Evolutionary conservation across 1,140 invertebrate species (phyloP), one percentile per base, ranked within the genome.

Genomic region (Andricus grossulariae): DNA sequence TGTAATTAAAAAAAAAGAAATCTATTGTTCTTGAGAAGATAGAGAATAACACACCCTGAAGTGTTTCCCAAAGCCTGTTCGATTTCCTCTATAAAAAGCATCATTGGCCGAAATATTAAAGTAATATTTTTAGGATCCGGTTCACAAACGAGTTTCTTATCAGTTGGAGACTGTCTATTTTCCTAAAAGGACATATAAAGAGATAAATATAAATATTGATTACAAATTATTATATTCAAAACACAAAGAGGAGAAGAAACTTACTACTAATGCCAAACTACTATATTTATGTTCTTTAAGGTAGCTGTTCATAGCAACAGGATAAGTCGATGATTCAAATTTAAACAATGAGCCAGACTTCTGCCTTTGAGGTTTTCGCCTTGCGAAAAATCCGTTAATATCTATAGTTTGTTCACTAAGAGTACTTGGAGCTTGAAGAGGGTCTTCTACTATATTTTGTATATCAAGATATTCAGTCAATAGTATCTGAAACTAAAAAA

Each of bases 401-500:
- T 95, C 94, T 77, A 87, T 88, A 18, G 92, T 91, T 74, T 93
- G 91, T 84, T 96, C 94, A 77, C 89, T 88, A 79, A 93, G 92
- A 71, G 92, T 92, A 51, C 91, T 90, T 5, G 92, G 88, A 11
- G 93, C 87, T 85, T 93, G 93, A 70, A 93, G 92, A 72, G 93
- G 90, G 51, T 92, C 92, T 75, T 94, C 93, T 32, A 92, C 91
- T 49, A 93, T 90, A 88, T 95, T 96, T 88, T 95, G 94, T 77
- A 97, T 95, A 88, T 97, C 96, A 75, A 98, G 90, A 91, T 97
- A 97, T 84, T 97, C 96, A 51, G 95, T 95, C 18, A 97, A 89
- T 45, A 97, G 90, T 19, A 94, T 91, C 91, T 96, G 96, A 54
- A 97, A 88, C 96, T 97, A 85, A 18, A 93, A 90, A 70, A 78